A percentile compares a stretch with the other conserved stretches of the same genome.
Conservation (phyloP, 2,797 vertebrate species). For the Silurus lanzhouensis region DNA sequence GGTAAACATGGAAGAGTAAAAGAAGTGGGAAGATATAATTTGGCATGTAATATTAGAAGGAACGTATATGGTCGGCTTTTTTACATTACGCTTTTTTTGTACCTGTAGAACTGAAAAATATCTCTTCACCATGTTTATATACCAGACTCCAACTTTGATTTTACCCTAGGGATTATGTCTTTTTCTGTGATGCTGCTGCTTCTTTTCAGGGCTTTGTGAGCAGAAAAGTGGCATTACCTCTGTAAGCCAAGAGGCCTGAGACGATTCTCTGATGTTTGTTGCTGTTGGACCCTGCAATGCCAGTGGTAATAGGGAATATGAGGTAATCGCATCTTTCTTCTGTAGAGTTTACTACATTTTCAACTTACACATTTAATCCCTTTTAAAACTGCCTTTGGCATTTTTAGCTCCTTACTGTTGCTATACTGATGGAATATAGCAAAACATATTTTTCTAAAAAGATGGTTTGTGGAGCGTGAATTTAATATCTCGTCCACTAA, state of each 20-base stretch:
- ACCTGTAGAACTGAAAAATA: constrained; percentile 47
- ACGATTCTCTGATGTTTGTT: constrained; percentile 59
- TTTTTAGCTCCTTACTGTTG: constrained; percentile 57
- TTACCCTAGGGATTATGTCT: constrained; percentile 49
- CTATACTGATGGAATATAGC: constrained; percentile 45
- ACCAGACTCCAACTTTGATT: constrained; percentile 50
- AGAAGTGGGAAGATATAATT: constrained; percentile 33
- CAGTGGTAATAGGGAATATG: constrained; percentile 54
- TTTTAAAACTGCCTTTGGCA: constrained; percentile 59
- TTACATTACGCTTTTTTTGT: constrained; percentile 43
- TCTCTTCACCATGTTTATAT: constrained; percentile 42
- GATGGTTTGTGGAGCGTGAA: constrained; percentile 48
- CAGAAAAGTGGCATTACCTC: constrained; percentile 51
- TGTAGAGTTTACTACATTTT: constrained; percentile 54
- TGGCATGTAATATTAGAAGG: constrained; percentile 43
- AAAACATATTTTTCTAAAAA: constrained; percentile 43
- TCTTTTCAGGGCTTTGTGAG: constrained; percentile 56
- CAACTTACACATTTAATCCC: constrained; percentile 63
- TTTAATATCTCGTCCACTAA: constrained; percentile 56
- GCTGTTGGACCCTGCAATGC: constrained; percentile 50
- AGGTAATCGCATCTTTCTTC: constrained; percentile 58
- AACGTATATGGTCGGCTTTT: constrained; percentile 13
- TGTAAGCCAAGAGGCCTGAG: constrained; percentile 55
- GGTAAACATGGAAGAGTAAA: constrained; percentile 23
- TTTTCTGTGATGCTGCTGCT: constrained; percentile 56